Conservation (phyloP, 92 coral and sea anemone genomes). For the Porites cylindrica region DNA sequence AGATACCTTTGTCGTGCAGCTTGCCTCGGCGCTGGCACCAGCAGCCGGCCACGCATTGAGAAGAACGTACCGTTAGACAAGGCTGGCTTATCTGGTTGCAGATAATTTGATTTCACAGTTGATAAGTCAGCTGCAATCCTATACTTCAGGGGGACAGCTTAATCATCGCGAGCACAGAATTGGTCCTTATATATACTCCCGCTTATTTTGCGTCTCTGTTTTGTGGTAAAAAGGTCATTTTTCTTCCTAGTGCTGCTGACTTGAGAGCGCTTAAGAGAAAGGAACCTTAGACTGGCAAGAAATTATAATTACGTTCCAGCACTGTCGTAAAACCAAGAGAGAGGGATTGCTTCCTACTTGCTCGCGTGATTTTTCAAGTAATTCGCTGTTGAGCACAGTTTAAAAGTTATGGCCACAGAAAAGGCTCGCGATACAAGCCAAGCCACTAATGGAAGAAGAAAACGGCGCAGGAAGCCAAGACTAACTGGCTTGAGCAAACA, state of each 20-base stretch:
- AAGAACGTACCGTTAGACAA: neutral
- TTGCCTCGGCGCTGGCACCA: neutral
- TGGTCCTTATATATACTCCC: neutral
- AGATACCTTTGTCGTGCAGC: neutral
- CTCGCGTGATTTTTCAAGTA: neutral
- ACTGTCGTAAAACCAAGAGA: neutral
- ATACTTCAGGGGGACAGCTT: neutral
- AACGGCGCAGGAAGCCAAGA: constrained; percentile 88
- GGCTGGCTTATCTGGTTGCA: constrained; percentile 25
- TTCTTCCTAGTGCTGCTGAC: neutral
- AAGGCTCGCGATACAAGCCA: constrained; percentile 19
- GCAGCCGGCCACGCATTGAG: neutral
- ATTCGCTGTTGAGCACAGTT: neutral
- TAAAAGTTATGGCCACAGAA: constrained; percentile 15
- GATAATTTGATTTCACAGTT: constrained; percentile 29
- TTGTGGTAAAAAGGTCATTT: constrained; percentile 7
- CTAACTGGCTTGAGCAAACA: constrained; percentile 97
- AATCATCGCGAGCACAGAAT: neutral
- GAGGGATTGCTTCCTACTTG: neutral
- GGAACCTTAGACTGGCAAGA: neutral
- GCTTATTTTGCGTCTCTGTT: neutral
- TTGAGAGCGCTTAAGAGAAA: neutral
- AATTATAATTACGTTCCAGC: neutral
- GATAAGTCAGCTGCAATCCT: constrained; percentile 24
- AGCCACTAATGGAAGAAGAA: constrained; percentile 48